Conservation (phyloP, 2,888 invertebrate species). For the Tortrix viridana region DNA sequence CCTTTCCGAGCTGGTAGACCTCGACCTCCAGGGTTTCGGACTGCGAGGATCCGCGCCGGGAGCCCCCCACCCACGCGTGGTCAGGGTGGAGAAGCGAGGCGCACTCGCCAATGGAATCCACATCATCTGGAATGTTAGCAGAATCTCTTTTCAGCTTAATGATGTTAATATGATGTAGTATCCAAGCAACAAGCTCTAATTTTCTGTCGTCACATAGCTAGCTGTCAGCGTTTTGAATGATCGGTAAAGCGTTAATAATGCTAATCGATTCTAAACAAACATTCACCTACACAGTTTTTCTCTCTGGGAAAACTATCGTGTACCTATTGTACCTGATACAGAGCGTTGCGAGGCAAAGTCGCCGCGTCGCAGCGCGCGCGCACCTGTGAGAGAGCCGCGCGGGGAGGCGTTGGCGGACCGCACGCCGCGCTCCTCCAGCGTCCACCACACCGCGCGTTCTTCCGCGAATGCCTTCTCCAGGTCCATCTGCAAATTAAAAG, state of each 20-base stretch:
- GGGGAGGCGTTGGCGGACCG: conserved; percentile 92
- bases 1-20: conserved; percentile 92
- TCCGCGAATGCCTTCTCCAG: conserved; percentile 93
- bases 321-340: conserved; percentile 82
- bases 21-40: conserved; percentile 94
- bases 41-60: conserved; percentile 94
- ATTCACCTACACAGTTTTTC: conserved; percentile 18
- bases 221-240: neutral
- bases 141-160: conserved; percentile 15
- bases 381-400: conserved; percentile 89
- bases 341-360: conserved; percentile 91
- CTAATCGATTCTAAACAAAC: neutral
- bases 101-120: conserved; percentile 90
- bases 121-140: conserved; percentile 80
- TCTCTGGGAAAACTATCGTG: conserved; percentile 24
- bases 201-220: neutral
- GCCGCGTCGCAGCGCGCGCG: conserved; percentile 86
- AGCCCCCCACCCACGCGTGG: conserved; percentile 91
- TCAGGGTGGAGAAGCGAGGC: conserved; percentile 93
- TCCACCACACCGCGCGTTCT: conserved; percentile 95
- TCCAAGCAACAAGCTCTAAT: conserved; percentile 10
- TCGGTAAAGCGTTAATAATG: conserved; percentile 1
- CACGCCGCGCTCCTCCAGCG: conserved; percentile 92
- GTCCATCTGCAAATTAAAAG: conserved; percentile 82
- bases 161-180: neutral